Evolutionary conservation across 2,888 invertebrate genomes (phyloP), one percentile per base, ranked within the genome.

Genomic region (Petrolisthes cinctipes): DNA sequence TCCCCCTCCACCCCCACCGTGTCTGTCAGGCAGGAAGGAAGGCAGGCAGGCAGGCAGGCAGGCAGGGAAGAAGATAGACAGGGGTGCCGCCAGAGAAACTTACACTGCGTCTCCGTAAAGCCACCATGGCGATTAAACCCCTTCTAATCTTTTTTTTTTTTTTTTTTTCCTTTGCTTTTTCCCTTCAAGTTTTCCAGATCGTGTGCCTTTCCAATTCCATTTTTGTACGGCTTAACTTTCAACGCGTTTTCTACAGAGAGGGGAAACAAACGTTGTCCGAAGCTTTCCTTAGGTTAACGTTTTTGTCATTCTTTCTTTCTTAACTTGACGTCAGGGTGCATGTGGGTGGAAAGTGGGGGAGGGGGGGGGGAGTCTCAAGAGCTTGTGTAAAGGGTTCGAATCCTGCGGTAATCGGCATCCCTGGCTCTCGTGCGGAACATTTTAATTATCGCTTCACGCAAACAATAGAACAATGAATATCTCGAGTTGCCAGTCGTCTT

Each of bases 361-460:
- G 14, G 71, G 14, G 71, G 14, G 71, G 6, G 11, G 4, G 71
- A 71, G 4, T 71, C 71, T 71, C 71, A n/a, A 71, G 71, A 20
- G 71, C 20, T 20, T 20, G 20, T 6, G n/a, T 6, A n/a, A n/a
- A n/a, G 71, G 71, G 14, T 71, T n/a, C 71, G 20, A n/a, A 6
- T n/a, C 71, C 20, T 71, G 71, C 20, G 71, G 71, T 71, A 71
- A 71, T 71, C 71, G 71, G 71, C 71, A 71, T 71, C 71, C 20
- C 71, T 71, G 71, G 17, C 71, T 71, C 71, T 71, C 71, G 71
- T 71, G 71, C 71, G 71, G 71, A 71, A 71, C 71, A 71, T 71
- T 71, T 71, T 71, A 71, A 71, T 71, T 71, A 71, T 71, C 71
- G 71, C 71, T 71, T 71, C 71, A 71, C 71, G 71, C 71, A 71